A percentile compares a stretch with the other conserved stretches of the same genome.
Conservation (phyloP, 2,888 invertebrate genomes). For the Nasonia oneida region DNA sequence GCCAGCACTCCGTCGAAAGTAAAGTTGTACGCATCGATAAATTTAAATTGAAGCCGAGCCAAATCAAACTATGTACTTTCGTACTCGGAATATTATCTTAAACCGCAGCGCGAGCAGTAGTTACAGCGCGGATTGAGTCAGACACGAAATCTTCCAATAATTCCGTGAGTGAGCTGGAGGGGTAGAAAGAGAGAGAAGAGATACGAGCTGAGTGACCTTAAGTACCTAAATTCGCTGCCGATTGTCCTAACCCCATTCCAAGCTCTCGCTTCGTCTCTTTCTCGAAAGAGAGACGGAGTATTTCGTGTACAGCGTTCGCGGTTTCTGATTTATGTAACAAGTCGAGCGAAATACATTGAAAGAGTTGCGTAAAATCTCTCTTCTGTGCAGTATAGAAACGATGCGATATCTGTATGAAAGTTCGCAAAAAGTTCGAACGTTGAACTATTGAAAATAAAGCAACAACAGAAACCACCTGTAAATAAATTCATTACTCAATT, state of each 20-base stretch:
- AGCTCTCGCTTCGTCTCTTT: neutral
- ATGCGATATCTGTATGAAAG: neutral
- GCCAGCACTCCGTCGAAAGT: neutral
- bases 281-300: neutral
- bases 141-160: constrained; percentile 53
- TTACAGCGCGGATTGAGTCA: constrained; percentile 52
- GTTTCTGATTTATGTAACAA: neutral
- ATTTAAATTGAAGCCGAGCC: constrained; percentile 35
- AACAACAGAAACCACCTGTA: neutral
- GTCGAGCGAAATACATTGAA: neutral
- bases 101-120: constrained; percentile 39
- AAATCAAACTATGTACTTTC: constrained; percentile 53
- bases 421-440: neutral
- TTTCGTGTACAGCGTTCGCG: neutral
- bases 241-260: constrained; percentile 22
- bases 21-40: constrained; percentile 48
- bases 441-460: neutral
- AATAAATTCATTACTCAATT: constrained; percentile 33
- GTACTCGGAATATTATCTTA: constrained; percentile 55
- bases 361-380: neutral
- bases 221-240: constrained; percentile 42
- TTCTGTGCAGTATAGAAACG: neutral
- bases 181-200: neutral
- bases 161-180: constrained; percentile 8
- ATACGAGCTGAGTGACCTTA: constrained; percentile 30